These are phyloP conservation scores for Dipodomys ordii DNA, from an alignment of 2,113 vertebrate species.

Conservation along the genomic window DNA sequence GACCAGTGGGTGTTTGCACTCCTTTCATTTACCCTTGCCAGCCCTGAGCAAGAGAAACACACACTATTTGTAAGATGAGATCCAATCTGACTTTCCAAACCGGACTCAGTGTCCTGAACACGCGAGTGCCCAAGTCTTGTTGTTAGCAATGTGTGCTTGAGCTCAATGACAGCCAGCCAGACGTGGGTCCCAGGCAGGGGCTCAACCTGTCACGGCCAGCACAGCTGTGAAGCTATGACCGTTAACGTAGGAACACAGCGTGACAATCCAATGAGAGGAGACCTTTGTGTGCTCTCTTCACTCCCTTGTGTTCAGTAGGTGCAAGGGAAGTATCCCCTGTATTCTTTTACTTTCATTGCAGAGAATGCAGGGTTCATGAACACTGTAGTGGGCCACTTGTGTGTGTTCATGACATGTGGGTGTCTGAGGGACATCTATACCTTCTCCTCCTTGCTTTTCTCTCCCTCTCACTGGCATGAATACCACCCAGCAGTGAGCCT, in stretches of 20 bases:
- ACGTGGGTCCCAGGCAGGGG: too few species aligned
- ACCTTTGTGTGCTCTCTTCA: fast-evolving
- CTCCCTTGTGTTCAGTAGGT: fast-evolving
- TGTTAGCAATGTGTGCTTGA: too few species aligned
- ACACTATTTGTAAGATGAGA: background rate
- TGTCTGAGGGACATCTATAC: too few species aligned
- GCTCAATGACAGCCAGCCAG: too few species aligned
- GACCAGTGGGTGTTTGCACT: fast-evolving
- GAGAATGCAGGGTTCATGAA: background rate
- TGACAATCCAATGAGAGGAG: fast-evolving
- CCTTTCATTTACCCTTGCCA: background rate
- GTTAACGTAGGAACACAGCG: fast-evolving
- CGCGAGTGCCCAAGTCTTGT: too few species aligned
- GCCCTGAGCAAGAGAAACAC: fast-evolving
- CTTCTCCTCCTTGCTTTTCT: too few species aligned
- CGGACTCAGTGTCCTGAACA: fast-evolving
- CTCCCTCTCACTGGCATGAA: too few species aligned
- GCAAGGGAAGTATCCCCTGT: background rate
- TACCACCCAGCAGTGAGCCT: too few species aligned
- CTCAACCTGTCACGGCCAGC: background rate
- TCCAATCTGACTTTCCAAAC: background rate
- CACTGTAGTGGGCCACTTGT: too few species aligned
- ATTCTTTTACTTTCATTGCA: background rate
- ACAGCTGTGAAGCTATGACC: fast-evolving
- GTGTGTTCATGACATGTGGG: too few species aligned